Base-by-base conservation (phyloP, 2,113 vertebrate species). In the Tenebrosternarchus preto region DNA sequence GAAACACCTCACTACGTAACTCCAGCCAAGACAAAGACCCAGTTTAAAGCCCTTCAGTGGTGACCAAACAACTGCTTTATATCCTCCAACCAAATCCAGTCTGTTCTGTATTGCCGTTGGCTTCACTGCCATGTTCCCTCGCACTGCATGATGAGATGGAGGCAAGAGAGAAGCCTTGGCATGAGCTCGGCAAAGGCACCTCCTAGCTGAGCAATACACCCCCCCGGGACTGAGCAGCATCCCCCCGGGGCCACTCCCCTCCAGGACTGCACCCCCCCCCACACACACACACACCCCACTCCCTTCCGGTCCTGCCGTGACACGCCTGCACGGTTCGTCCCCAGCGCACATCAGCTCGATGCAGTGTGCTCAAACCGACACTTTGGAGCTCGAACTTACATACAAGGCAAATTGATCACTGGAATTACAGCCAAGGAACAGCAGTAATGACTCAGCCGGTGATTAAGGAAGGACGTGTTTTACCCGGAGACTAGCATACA, bases 381-480 rank as follows among this genome's bases (percentile, higher is more conserved):
- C 64, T 20, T 57, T 46, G 63, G 76, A 46, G 36, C 50, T 72
- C 79, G 46, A 77, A 50, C 60, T 64, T 73, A 53, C 67, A 53
- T 77, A 33, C 73, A 71, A 73, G 59, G 66, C 67, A 67, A 70
- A 80, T 82, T 67, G 67, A 80, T 82, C 67, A 73, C 86, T 77
- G 68, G 84, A 80, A 70, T 76, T 66, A 77, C 82, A 83, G 80
- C 43, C 83, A 83, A 86, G 80, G 82, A 83, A 89, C 83, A 72
- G 33, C 74, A 78, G 84, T 81, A 83, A 83, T 81, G 81, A 81
- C 78, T 75, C 72, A 70, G 66, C 60, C 74, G 17, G 81, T 80
- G 73, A 84, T 84, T 84, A 75, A 86, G 83, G 84, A 86, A 86
- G 81, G 88, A 85, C 73, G 76, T 83, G 85, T 84, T 76, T 83